Evolutionary conservation across 2,888 invertebrate genomes (phyloP).

Genomic region (Caenorhabditis angaria): DNA sequence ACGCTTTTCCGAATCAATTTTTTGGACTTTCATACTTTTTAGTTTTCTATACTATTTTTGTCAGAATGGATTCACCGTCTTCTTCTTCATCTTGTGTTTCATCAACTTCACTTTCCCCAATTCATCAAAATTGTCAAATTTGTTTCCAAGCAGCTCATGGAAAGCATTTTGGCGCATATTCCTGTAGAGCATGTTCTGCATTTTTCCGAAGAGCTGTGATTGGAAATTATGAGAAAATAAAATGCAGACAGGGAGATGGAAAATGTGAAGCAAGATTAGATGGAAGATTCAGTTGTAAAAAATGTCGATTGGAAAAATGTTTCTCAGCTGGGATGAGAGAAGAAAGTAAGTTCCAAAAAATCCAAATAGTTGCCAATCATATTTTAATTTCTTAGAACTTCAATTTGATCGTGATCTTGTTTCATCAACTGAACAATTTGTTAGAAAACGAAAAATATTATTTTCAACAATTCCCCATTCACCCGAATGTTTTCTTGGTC

Average conservation of each 20-base stretch:
- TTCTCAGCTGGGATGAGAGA: constrained; percentile 19
- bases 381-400: background rate
- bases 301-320: constrained; percentile 24
- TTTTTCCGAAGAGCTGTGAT: constrained; percentile 18
- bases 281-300: constrained; percentile 14
- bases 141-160: constrained; percentile 41
- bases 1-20: too few species aligned
- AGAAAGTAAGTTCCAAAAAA: constrained; percentile 14
- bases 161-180: constrained; percentile 48
- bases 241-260: background rate
- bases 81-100: too few species aligned
- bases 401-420: background rate
- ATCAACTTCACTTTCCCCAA: too few species aligned
- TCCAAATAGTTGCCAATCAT: background rate
- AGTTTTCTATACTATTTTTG: too few species aligned
- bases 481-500: background rate
- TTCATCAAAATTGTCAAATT: constrained; percentile 31
- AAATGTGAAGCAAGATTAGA: background rate
- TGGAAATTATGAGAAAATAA: background rate
- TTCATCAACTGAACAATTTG: background rate
- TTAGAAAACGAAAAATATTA: background rate
- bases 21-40: too few species aligned
- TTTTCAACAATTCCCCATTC: background rate
- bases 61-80: too few species aligned
- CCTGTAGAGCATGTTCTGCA: constrained; percentile 51